Evolutionary conservation across 2,113 vertebrate species (phyloP), one percentile per base, ranked within the genome.

Genomic region (Cisticola juncidis): DNA sequence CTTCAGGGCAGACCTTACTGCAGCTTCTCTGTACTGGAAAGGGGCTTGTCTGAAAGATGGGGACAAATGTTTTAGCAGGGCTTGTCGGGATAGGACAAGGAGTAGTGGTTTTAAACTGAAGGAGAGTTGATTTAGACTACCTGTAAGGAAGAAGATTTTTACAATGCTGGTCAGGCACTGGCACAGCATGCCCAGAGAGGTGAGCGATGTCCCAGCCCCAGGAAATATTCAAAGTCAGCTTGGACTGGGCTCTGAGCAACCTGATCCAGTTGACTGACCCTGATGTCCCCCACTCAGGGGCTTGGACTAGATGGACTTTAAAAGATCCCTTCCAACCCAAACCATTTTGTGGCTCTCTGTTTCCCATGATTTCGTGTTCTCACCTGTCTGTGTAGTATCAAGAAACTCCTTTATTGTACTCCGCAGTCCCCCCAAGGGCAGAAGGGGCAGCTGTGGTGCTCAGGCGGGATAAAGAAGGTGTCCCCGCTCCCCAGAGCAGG

Each of bases 391-490:
- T 5, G 0, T 60, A 33, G 54, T 29, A 38, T 21, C 33, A 38
- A 77, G 2, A 0, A 0, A 16, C 23, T 21, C 14, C 14, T n/a
- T 69, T 60, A 61, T 20, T 23, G 8, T 4, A 7, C 24, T 2
- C 64, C 8, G 2, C 22, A 11, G 6, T 73, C 29, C 17, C 38
- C 26, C 24, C 22, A 50, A 21, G 29, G 4, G 45, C 53, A 78
- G 72, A 45, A 48, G 12, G 29, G n/a, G 23, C 62, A 86, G 28
- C 22, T 24, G 14, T 64, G 38, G 9, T 38, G 50, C 69, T 87
- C 40, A 50, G 14, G 42, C 8, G 42, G 28, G 35, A 10, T 25
- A 66, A 61, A 45, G 5, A 8, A 0, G 0, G 8, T 53, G 14
- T 14, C 35, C 65, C 26, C 73, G 5, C 12, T 57, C 21, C 21